Conservation (phyloP, 2,113 vertebrate genomes). For the Ageneiosus marmoratus region DNA sequence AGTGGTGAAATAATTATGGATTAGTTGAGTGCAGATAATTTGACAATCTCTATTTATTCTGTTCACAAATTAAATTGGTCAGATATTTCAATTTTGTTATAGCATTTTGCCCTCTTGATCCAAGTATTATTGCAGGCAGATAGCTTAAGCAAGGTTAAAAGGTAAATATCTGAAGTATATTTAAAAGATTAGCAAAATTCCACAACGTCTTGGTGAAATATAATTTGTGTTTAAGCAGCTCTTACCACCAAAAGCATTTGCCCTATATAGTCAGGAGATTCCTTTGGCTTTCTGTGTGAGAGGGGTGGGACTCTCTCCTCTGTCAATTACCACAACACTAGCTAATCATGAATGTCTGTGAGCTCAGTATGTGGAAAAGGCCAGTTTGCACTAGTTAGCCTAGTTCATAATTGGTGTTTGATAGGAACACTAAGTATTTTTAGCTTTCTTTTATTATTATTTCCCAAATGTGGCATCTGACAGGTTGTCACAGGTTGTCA, state of each 20-base stretch:
- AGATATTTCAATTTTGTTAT: not conserved
- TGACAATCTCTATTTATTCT: not conserved
- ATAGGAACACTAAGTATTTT: not conserved
- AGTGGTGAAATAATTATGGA: not conserved
- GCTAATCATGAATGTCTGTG: not conserved
- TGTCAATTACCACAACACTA: not conserved
- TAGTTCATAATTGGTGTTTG: not conserved
- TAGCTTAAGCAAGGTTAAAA: not conserved
- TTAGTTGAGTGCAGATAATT: not conserved
- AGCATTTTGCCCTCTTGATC: not conserved
- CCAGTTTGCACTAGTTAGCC: too few relatives aligned
- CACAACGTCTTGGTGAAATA: not conserved
- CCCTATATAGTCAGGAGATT: not conserved
- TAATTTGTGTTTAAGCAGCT: not conserved
- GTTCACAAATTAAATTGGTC: not conserved
- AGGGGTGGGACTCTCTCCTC: not conserved
- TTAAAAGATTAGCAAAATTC: not conserved
- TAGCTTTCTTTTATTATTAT: too few relatives aligned
- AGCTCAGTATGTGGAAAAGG: not conserved
- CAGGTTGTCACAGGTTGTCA: not conserved
- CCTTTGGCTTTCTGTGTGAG: not conserved
- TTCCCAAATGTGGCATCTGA: not conserved
- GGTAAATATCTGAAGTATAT: not conserved
- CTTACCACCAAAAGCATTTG: not conserved
- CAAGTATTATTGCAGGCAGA: not conserved